Base-by-base conservation (phyloP, 2,888 invertebrate species). In the Acleris sparsana region DNA sequence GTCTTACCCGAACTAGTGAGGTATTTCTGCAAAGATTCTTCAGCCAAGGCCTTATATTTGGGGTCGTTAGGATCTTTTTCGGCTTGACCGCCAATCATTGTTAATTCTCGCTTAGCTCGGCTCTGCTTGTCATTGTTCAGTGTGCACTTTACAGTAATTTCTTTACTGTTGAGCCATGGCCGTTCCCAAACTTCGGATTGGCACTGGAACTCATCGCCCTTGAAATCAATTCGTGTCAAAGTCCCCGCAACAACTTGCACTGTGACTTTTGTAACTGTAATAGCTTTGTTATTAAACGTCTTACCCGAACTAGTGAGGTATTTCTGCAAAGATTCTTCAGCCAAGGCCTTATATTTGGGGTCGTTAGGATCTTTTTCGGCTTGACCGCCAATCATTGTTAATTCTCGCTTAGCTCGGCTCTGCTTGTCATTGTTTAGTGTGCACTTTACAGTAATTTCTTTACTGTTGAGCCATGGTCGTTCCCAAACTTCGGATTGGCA, bases 161-260 rank as follows among this genome's bases (percentile, higher is more conserved):
- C 67, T 53, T 74, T 80, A 5, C 59, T 62, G 0, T 74, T 67
- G 0, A 70, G 18, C n/a, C 53, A 72, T 25, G 66, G 65, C 56
- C 65, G 73, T 71, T 73, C 74, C 73, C 69, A 70, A 62, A 77
- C 64, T 62, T 63, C 18, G 29, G 80, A 69, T 53, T 58, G 20
- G 57, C 81, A 81, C 13, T 11, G 5, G 13, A 55, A 20, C 4
- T 88, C 89, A 13, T 75, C 71, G 69, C 93, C 92, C 49, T 65
- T 67, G 51, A 78, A 79, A 53, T 73, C 53, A 33, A 95, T 89
- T 74, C 83, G 92, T 13, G 93, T 93, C 29, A 85, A 66, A 1
- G 69, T 59, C 6, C 94, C 94, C 11, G 92, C 71, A 1, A 94
- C 94, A 0, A 93, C 79, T 78, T 94, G 93, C 7, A 62, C 68